Evolutionary conservation across 2,113 vertebrate species (phyloP).

Genomic region (Phrynosoma platyrhinos): DNA sequence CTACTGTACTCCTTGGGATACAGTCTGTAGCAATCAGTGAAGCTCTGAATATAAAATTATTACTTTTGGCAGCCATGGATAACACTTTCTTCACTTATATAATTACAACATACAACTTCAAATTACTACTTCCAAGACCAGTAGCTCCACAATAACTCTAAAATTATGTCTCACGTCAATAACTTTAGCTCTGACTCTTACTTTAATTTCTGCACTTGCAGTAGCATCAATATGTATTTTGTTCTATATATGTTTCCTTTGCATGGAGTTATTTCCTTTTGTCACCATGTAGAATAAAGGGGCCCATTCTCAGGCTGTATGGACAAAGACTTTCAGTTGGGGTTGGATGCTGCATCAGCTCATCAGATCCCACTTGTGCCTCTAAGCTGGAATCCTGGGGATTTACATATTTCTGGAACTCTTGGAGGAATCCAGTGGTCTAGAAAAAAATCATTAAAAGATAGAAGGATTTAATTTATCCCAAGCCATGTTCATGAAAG

Average conservation of each 20-base stretch:
- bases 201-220: slow-evolving; percentile 25
- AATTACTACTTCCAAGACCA: slow-evolving; percentile 64
- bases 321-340: not conserved
- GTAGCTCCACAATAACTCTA: slow-evolving; percentile 33
- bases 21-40: slow-evolving; percentile 32
- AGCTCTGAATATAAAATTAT: slow-evolving; percentile 57
- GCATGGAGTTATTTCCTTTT: not conserved
- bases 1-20: slow-evolving; percentile 57
- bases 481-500: not conserved
- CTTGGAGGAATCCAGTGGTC: not conserved
- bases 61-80: slow-evolving; percentile 58
- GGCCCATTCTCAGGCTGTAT: not conserved
- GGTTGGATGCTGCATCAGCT: not conserved
- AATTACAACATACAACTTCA: slow-evolving; percentile 54
- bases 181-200: slow-evolving; percentile 19
- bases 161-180: slow-evolving; percentile 60
- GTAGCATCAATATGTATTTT: not conserved
- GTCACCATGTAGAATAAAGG: too few species aligned
- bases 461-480: not conserved
- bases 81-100: slow-evolving; percentile 64
- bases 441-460: not conserved
- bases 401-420: not conserved
- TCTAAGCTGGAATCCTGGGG: not conserved
- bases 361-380: not conserved
- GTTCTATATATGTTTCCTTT: not conserved